phyloP scores from a whole-genome alignment of 2,888 invertebrate species.

The Cheilosia grossa region DNA sequence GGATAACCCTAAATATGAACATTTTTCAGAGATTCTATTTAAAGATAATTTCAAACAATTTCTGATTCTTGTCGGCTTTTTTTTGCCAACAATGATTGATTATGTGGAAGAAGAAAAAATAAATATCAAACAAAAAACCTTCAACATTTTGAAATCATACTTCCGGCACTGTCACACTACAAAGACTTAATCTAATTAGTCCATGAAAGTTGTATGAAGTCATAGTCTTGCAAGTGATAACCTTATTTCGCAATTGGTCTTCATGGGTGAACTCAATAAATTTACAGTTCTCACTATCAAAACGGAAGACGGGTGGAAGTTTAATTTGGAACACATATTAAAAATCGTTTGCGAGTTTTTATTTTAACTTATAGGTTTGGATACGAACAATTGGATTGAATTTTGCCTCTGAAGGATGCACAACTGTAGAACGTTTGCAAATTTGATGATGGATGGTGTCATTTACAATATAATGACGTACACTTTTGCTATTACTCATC shows the following conservation, averaged over 20 bases:
- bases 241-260: constrained; percentile 74
- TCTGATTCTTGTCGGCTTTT: constrained; percentile 13
- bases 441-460: too few species aligned
- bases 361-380: neutral
- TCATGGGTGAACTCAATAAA: constrained; percentile 67
- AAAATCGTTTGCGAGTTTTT: constrained; percentile 5
- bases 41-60: neutral
- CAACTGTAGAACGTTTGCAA: neutral
- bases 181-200: constrained; percentile 72
- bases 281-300: constrained; percentile 58
- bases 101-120: neutral
- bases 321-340: constrained; percentile 54
- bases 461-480: too few species aligned
- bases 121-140: constrained; percentile 38
- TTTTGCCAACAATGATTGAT: constrained; percentile 37
- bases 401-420: neutral
- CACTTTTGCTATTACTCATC: too few species aligned
- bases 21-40: constrained; percentile 4
- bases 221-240: constrained; percentile 67
- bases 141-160: constrained; percentile 68
- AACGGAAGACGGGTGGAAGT: constrained; percentile 59
- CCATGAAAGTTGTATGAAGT: constrained; percentile 69
- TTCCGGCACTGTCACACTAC: constrained; percentile 62
- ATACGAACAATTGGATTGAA: neutral
- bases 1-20: constrained; percentile 54